Percentiles rank a stretch among this genome's conserved stretches.
Conservation (phyloP, 2,888 invertebrate species). For the Euspilapteryx auroguttella region DNA sequence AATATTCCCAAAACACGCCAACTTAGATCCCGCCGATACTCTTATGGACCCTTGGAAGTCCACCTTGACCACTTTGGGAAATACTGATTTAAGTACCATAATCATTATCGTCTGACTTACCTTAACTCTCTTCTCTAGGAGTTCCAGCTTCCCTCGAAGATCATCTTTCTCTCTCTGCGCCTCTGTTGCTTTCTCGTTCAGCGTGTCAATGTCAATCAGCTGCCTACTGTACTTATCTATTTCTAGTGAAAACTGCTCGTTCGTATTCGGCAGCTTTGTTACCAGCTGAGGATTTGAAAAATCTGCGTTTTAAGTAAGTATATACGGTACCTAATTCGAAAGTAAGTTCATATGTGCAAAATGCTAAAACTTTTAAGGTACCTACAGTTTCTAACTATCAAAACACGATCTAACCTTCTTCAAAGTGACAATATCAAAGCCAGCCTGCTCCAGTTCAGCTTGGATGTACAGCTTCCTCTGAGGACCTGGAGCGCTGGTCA, state of each 20-base stretch:
- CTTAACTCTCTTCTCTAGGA: conserved; percentile 73
- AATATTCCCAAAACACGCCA: no score
- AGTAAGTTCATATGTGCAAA: no score
- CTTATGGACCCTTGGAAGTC: no score
- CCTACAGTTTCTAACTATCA: no score
- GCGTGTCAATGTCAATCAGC: conserved; percentile 76
- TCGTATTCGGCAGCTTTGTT: conserved; percentile 63
- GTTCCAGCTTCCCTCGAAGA: conserved; percentile 67
- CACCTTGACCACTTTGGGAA: no score
- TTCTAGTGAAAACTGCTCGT: conserved; percentile 67
- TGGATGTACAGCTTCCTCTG: conserved; percentile 83
- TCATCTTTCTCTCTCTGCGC: conserved; percentile 68
- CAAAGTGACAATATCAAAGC: conserved; percentile 66
- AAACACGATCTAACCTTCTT: conserved; percentile 66
- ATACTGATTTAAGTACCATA: no score
- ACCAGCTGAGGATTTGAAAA: conserved; percentile 66
- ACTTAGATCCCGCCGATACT: no score
- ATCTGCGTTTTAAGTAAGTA: no score
- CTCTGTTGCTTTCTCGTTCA: conserved; percentile 70
- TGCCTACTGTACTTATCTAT: conserved; percentile 76
- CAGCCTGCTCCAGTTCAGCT: conserved; percentile 82
- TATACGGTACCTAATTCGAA: no score
- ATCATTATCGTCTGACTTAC: no score
- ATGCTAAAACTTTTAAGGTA: no score
- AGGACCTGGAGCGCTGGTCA: conserved; percentile 73